A percentile compares a stretch with the other conserved stretches of the same genome.
These are phyloP conservation scores for Phthorimaea operculella DNA, from an alignment of 1,140 invertebrate species.

Conservation along the genomic window DNA sequence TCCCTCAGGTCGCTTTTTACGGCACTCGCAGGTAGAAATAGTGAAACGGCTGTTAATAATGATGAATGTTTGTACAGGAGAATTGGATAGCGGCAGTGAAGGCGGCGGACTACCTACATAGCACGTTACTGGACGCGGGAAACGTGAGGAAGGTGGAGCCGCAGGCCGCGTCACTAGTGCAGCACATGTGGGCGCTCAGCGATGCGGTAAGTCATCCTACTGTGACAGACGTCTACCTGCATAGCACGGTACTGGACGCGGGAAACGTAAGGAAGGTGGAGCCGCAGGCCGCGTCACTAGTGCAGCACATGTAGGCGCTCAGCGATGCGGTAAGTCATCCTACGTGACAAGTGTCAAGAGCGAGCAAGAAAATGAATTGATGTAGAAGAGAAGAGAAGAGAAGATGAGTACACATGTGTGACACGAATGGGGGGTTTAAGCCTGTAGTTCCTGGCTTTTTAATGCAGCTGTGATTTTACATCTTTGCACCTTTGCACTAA, in stretches of 20 bases:
- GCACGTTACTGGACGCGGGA: constrained; percentile 39
- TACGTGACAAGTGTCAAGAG: no score
- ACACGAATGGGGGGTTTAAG: no score
- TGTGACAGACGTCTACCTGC: no score
- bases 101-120: constrained; percentile 53
- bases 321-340: constrained; percentile 47
- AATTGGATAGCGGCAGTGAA: constrained; percentile 61
- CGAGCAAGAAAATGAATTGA: no score
- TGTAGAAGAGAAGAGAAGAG: no score
- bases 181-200: constrained; percentile 57
- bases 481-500: no score
- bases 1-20: no score
- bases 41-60: no score
- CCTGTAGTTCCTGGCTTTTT: no score
- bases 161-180: constrained; percentile 43
- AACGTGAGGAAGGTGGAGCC: constrained; percentile 46
- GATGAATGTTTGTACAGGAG: constrained; percentile 27
- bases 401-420: no score
- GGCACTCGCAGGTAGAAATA: no score
- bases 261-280: constrained; percentile 43
- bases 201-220: constrained; percentile 39
- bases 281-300: constrained; percentile 44
- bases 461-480: no score
- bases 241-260: constrained; percentile 42
- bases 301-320: constrained; percentile 56